Conservation (phyloP, 2,797 vertebrate species). For the Clarias fuscus region DNA sequence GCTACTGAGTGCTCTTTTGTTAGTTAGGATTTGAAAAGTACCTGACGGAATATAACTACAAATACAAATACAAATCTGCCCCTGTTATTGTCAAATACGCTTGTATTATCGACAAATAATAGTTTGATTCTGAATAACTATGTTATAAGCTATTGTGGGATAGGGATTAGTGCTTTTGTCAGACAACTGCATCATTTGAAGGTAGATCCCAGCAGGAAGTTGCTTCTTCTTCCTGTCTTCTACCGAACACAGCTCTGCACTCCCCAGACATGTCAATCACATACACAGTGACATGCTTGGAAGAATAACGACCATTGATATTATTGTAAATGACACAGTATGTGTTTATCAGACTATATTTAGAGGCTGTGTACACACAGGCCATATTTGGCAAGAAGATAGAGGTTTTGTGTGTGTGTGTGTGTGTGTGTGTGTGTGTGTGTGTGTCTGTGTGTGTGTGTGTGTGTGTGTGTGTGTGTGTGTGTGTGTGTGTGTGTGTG, state of each 20-base stretch:
- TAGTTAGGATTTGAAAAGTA: not conserved
- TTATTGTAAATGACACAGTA: conserved; percentile 52
- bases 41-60: not conserved
- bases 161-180: conserved; percentile 15
- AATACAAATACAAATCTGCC: not conserved
- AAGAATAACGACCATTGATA: conserved; percentile 41
- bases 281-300: conserved; percentile 39
- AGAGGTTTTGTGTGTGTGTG: conserved; percentile 20
- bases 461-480: conserved; percentile 31
- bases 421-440: conserved; percentile 54
- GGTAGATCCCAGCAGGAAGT: conserved; percentile 40
- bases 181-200: conserved; percentile 15
- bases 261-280: conserved; percentile 34
- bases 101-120: conserved; percentile 21
- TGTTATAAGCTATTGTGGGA: not conserved
- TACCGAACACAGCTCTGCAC: conserved; percentile 27
- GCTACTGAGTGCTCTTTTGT: not conserved
- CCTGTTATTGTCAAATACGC: not conserved
- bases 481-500: conserved; percentile 45
- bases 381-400: conserved; percentile 54
- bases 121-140: conserved; percentile 23
- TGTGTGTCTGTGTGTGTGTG: conserved; percentile 33
- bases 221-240: conserved; percentile 21
- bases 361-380: conserved; percentile 46
- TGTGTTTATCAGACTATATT: conserved; percentile 56